These are phyloP conservation scores for Nixonia krombeini DNA, from an alignment of 1,140 invertebrate genomes.

Conservation along the genomic window DNA sequence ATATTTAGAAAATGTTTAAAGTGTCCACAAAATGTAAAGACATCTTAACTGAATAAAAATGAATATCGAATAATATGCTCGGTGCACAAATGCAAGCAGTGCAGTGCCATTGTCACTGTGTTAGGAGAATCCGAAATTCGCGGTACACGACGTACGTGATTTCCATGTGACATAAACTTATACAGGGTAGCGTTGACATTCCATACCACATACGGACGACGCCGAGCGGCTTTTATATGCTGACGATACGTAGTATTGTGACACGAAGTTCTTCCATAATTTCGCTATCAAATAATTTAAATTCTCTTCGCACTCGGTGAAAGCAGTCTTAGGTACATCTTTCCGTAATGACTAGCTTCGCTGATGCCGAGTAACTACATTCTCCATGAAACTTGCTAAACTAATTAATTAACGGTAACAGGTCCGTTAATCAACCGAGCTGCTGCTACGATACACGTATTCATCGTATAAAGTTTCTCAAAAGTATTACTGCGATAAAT, in stretches of 20 bases:
- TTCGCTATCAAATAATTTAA: conserved; percentile 13
- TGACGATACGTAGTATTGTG: conserved; percentile 3
- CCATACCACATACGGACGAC: conserved; percentile 1
- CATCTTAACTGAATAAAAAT: not conserved
- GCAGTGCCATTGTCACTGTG: not conserved
- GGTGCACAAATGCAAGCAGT: not conserved
- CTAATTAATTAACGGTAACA: conserved; percentile 28
- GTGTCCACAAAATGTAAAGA: no score
- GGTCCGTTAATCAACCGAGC: conserved; percentile 25
- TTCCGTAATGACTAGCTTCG: not conserved
- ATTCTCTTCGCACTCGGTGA: conserved; percentile 22
- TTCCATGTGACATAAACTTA: not conserved
- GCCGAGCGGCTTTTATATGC: not conserved
- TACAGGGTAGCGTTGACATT: conserved; percentile 5
- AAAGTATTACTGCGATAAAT: conserved; percentile 31
- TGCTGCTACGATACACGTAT: conserved; percentile 14
- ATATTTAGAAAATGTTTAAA: no score
- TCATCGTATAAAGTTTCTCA: conserved; percentile 8
- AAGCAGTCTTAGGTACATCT: conserved; percentile 10
- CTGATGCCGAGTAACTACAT: conserved; percentile 4
- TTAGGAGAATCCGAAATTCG: not conserved
- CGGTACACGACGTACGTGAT: not conserved
- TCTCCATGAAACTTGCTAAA: conserved; percentile 24
- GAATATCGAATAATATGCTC: no score
- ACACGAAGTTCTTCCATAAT: conserved; percentile 12